phyloP scores from a whole-genome alignment of 35 echinoderm and acorn worm species.

The Antedon bifida region DNA sequence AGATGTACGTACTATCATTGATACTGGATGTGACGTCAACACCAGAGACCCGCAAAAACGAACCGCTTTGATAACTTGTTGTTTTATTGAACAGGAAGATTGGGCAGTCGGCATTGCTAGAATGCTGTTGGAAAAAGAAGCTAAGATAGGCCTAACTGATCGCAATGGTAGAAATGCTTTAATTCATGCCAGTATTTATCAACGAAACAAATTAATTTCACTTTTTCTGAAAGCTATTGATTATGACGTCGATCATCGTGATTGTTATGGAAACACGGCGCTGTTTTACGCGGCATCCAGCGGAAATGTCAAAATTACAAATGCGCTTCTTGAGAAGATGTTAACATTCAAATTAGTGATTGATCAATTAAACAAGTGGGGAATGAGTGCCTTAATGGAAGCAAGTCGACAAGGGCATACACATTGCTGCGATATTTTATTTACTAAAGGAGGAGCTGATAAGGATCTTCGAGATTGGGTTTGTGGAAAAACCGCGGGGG shows the following conservation, averaged over 20 bases:
- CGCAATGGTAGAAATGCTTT: constrained; percentile 57
- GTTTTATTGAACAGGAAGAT: constrained; percentile 41
- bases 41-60: constrained; percentile 17
- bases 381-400: constrained; percentile 77
- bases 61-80: constrained; percentile 56
- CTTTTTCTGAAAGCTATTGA: constrained; percentile 61
- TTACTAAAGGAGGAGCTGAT: constrained; percentile 24
- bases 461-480: constrained; percentile 29
- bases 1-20: constrained; percentile 45
- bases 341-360: constrained; percentile 36
- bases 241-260: constrained; percentile 59
- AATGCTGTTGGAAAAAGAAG: constrained; percentile 61
- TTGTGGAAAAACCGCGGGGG: constrained; percentile 25
- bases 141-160: constrained; percentile 49
- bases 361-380: constrained; percentile 49
- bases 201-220: constrained; percentile 30
- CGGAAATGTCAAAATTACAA: constrained; percentile 35
- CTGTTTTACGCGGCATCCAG: constrained; percentile 57
- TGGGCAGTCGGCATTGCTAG: constrained; percentile 82
- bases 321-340: constrained; percentile 27
- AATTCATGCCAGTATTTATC: constrained; percentile 59
- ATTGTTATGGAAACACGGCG: constrained; percentile 62
- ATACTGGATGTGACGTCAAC: constrained; percentile 31
- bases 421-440: constrained; percentile 22
- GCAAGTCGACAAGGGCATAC: constrained; percentile 55